Evolutionary conservation across 1,140 invertebrate species (phyloP).

Genomic region (Tetramorium parvispinum): DNA sequence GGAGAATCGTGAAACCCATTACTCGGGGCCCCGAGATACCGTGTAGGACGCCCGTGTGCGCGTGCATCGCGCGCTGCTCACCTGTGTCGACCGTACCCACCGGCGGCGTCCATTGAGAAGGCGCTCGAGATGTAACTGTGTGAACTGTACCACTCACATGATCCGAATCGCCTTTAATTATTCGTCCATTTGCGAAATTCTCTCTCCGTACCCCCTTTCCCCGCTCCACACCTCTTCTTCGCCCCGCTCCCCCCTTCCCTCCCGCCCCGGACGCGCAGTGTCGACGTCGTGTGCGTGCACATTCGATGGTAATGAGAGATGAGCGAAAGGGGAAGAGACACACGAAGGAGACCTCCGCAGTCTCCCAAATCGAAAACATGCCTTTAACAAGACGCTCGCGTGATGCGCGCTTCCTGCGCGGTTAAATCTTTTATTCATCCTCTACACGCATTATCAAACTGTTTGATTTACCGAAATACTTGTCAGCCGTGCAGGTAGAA

Average conservation of each 20-base stretch:
- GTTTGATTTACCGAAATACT: neutral
- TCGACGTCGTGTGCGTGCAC: neutral
- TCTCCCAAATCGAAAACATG: slow-evolving; percentile 23
- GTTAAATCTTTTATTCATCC: neutral
- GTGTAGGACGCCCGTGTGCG: slow-evolving; percentile 2
- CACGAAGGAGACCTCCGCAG: neutral
- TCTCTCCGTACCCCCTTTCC: slow-evolving; percentile 9
- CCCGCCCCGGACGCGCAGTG: neutral
- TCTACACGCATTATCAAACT: neutral
- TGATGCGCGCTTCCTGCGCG: neutral
- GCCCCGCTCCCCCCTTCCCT: too few relatives aligned
- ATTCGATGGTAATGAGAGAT: slow-evolving; percentile 60
- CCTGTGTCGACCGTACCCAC: slow-evolving; percentile 65
- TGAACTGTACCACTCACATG: slow-evolving; percentile 82
- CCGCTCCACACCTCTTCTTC: neutral
- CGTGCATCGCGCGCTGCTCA: slow-evolving; percentile 37
- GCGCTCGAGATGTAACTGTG: slow-evolving; percentile 76
- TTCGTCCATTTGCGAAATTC: slow-evolving; percentile 76
- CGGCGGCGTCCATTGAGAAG: slow-evolving; percentile 76
- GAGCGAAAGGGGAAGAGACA: slow-evolving; percentile 54
- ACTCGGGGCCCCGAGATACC: slow-evolving; percentile 39
- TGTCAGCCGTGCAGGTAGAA: neutral
- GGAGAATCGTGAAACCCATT: slow-evolving; percentile 70
- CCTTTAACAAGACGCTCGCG: neutral
- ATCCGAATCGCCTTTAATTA: slow-evolving; percentile 78